Percentiles rank a stretch among this genome's conserved stretches.
Conservation (phyloP, 2,113 vertebrate species). For the Chaetorhynchus papuensis region DNA sequence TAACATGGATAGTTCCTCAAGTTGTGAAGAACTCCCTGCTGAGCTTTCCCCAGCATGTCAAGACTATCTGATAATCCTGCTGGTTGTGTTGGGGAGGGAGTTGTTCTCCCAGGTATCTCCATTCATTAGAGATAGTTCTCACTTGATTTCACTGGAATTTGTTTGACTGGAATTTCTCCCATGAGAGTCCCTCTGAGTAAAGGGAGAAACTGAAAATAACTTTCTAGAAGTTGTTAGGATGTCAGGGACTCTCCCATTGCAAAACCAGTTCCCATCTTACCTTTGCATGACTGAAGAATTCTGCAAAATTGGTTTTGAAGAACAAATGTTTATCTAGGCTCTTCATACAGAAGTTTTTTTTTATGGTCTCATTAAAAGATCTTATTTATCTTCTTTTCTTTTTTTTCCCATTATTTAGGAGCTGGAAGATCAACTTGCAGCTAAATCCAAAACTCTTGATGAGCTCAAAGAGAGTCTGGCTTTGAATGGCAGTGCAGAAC, state of each 20-base stretch:
- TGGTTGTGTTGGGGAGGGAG: not conserved
- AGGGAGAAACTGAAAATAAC: not conserved
- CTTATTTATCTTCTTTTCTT: not conserved
- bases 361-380: not conserved
- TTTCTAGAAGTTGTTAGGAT: not conserved
- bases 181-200: not conserved
- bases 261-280: not conserved
- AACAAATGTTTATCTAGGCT: not conserved
- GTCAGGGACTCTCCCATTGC: not conserved
- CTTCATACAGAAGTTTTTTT: not conserved
- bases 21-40: not conserved
- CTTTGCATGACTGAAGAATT: not conserved
- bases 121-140: not conserved
- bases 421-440: slow-evolving; percentile 72
- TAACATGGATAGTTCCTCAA: not conserved
- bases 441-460: slow-evolving; percentile 71
- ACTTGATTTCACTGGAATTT: not conserved
- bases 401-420: slow-evolving; percentile 55
- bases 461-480: slow-evolving; percentile 65
- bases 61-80: not conserved
- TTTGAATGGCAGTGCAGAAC: not conserved
- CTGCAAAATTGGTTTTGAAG: not conserved
- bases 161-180: not conserved
- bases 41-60: not conserved
- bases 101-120: not conserved